phyloP scores from a whole-genome alignment of 2,888 invertebrate species.

The Eurytoma californica region DNA sequence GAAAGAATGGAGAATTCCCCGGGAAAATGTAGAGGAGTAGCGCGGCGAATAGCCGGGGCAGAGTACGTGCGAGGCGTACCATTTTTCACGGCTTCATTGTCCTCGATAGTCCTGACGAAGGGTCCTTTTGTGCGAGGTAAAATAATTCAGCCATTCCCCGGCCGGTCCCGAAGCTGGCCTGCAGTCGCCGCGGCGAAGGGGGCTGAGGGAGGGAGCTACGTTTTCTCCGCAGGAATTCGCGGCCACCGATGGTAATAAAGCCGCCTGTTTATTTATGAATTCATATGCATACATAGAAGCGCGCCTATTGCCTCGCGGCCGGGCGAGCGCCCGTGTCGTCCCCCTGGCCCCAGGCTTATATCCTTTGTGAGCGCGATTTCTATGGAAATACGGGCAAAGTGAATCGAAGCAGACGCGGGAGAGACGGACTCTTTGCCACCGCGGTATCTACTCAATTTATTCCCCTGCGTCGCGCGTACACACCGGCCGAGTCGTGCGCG shows the following conservation, averaged over 20 bases:
- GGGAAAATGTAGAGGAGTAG: conserved; percentile 51
- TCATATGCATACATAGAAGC: conserved; percentile 44
- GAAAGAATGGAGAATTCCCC: conserved; percentile 59
- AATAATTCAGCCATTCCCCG: conserved; percentile 58
- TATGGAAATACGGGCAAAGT: conserved; percentile 44
- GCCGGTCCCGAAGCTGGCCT: no score
- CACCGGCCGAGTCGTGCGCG: conserved; percentile 19
- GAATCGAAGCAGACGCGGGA: conserved; percentile 33
- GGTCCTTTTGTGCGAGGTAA: conserved; percentile 60
- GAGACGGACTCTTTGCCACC: conserved; percentile 12
- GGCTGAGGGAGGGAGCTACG: conserved; percentile 14
- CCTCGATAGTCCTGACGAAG: conserved; percentile 61
- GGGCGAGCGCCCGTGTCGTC: not conserved
- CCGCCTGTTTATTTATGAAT: conserved; percentile 55
- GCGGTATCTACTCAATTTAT: conserved; percentile 46
- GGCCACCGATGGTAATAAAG: conserved; percentile 47
- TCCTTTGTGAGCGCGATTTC: conserved; percentile 43
- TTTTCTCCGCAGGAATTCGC: conserved; percentile 40
- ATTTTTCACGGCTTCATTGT: conserved; percentile 66
- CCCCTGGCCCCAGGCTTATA: no score
- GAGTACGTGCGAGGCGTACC: conserved; percentile 59
- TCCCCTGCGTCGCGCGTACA: not conserved
- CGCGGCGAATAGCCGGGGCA: conserved; percentile 26
- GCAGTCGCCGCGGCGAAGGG: no score
- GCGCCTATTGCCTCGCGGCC: conserved; percentile 28